Conservation (phyloP, 2,113 vertebrate species). For the Sinocyclocheilus maitianheensis region DNA sequence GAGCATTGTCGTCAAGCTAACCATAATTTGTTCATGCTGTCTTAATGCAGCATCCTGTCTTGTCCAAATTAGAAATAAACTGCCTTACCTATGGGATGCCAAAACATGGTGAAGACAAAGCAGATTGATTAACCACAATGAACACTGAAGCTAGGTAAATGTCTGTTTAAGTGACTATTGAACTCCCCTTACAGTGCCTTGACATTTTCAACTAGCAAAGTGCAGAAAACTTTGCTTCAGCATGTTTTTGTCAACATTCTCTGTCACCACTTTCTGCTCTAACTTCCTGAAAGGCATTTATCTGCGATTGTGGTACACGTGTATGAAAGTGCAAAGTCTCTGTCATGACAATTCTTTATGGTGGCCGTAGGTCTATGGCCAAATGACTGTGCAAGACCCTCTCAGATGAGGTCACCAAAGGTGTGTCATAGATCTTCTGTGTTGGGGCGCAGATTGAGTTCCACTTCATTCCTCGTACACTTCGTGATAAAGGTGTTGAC, state of each 20-base stretch:
- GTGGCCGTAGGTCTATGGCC: constrained; percentile 35
- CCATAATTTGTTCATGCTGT: constrained; percentile 70
- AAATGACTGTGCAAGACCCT: constrained; percentile 50
- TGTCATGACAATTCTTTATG: constrained; percentile 43
- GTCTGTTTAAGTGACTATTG: constrained; percentile 58
- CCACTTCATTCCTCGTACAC: not conserved
- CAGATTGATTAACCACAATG: constrained; percentile 67
- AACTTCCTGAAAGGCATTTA: constrained; percentile 46
- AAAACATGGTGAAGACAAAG: constrained; percentile 45
- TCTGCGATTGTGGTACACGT: constrained; percentile 5
- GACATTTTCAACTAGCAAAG: constrained; percentile 49
- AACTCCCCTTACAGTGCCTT: constrained; percentile 40
- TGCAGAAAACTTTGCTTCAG: constrained; percentile 31
- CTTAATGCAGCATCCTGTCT: constrained; percentile 62
- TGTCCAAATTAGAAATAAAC: constrained; percentile 67
- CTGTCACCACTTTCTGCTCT: not conserved
- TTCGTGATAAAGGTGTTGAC: constrained; percentile 24
- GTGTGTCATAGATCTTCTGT: constrained; percentile 54
- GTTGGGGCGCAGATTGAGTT: constrained; percentile 48
- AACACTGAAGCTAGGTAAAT: constrained; percentile 53
- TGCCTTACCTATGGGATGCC: constrained; percentile 40
- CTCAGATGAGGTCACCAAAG: constrained; percentile 58
- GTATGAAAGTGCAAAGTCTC: constrained; percentile 9
- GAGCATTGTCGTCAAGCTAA: constrained; percentile 60
- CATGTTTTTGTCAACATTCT: constrained; percentile 26